These are phyloP conservation scores for Phaetusa simplex DNA, from an alignment of 2,113 vertebrate species.

Conservation along the genomic window DNA sequence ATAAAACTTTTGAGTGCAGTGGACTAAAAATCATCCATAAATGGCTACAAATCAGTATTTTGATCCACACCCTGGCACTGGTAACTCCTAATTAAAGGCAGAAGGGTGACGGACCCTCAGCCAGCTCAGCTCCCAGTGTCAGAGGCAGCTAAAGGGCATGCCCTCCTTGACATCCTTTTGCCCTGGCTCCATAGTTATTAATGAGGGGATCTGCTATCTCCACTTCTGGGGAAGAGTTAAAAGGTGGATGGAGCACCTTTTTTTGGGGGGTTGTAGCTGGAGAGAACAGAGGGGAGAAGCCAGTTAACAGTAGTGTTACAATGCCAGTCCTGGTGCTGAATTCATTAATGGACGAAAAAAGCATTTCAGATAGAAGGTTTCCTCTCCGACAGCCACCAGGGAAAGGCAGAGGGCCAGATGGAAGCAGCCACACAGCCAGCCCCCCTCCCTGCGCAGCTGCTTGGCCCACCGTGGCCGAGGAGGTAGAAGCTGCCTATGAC, in stretches of 20 bases:
- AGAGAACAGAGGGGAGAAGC: not conserved
- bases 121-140: not conserved
- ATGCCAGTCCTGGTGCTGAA: not conserved
- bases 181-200: no score
- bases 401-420: not conserved
- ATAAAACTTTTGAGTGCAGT: not conserved
- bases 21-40: not conserved
- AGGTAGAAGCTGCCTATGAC: not conserved
- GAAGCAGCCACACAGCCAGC: not conserved
- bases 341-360: not conserved
- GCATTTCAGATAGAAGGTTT: not conserved
- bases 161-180: not conserved
- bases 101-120: not conserved
- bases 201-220: not conserved
- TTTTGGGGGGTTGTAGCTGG: not conserved
- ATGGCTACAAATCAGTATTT: not conserved
- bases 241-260: not conserved
- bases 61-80: no score
- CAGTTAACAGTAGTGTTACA: not conserved
- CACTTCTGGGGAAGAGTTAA: not conserved
- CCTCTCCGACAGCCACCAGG: not conserved
- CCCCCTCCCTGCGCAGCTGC: rapidly evolving
- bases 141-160: not conserved
- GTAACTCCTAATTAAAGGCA: not conserved
- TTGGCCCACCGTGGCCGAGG: not conserved